Conservation (phyloP, 2,888 invertebrate species). For the Mimachlamys varia region DNA sequence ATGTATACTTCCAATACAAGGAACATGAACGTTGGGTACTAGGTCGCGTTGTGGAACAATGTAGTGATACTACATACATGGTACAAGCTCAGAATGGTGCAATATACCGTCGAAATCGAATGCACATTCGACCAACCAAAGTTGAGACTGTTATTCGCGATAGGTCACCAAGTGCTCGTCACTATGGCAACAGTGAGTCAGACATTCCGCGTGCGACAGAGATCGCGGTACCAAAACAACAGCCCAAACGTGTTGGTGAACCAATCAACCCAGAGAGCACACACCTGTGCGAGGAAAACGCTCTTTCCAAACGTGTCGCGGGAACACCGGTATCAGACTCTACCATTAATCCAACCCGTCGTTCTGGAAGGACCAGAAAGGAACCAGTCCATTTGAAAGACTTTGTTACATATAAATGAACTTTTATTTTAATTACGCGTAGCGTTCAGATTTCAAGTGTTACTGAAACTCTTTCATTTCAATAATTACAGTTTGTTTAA, state of each 20-base stretch:
- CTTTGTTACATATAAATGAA: no score
- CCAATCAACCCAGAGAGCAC: no score
- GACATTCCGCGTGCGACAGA: not conserved
- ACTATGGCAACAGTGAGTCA: not conserved
- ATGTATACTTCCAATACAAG: conserved; percentile 44
- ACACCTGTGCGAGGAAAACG: no score
- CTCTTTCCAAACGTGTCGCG: no score
- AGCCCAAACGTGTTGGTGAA: no score
- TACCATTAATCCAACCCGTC: not conserved
- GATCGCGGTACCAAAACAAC: no score
- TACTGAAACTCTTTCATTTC: no score
- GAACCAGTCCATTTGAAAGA: conserved; percentile 39
- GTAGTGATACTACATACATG: conserved; percentile 30
- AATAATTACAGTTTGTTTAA: no score
- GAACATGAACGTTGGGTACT: conserved; percentile 36
- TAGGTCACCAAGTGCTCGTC: conserved; percentile 37
- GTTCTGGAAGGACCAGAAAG: not conserved
- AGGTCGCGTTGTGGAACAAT: conserved; percentile 34
- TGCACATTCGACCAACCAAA: conserved; percentile 40
- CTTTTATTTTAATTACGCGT: no score
- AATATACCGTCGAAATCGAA: conserved; percentile 39
- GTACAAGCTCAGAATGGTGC: conserved; percentile 41
- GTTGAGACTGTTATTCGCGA: conserved; percentile 41
- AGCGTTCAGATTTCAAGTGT: no score
- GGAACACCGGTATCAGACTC: no score